phyloP scores from a whole-genome alignment of 1,140 invertebrate genomes.

The Drosophila kikkawai region DNA sequence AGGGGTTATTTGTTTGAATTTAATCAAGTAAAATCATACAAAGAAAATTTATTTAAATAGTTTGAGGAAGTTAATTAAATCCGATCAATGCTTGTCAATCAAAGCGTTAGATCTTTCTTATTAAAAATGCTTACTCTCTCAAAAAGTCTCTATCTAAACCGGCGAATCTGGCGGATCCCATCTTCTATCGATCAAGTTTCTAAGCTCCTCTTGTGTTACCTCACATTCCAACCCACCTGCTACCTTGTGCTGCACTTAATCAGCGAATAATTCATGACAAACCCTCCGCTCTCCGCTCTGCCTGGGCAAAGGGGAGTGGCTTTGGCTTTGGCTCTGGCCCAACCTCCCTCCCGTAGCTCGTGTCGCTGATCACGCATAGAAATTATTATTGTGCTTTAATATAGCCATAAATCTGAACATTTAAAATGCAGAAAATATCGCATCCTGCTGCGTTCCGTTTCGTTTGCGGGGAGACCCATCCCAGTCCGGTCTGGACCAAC shows the following conservation, averaged over 20 bases:
- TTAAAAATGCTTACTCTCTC: neutral
- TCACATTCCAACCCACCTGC: slow-evolving; percentile 49
- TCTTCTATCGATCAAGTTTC: slow-evolving; percentile 30
- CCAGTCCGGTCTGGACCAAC: slow-evolving; percentile 41
- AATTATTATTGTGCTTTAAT: slow-evolving; percentile 83
- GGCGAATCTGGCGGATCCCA: slow-evolving; percentile 1
- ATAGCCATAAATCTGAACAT: slow-evolving; percentile 81
- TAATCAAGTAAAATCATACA: neutral
- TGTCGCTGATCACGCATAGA: slow-evolving; percentile 78
- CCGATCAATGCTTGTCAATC: neutral
- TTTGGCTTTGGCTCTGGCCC: neutral
- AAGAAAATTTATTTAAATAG: neutral
- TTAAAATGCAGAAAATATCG: slow-evolving; percentile 73
- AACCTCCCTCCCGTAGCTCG: slow-evolving; percentile 43
- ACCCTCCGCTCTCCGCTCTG: slow-evolving; percentile 1
- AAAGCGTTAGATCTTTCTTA: neutral
- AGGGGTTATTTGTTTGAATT: neutral
- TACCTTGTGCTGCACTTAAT: slow-evolving; percentile 44
- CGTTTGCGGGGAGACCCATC: too few species aligned
- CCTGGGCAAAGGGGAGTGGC: neutral
- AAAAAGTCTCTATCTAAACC: neutral
- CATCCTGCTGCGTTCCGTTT: slow-evolving; percentile 68
- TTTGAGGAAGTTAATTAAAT: neutral
- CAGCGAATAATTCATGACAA: slow-evolving; percentile 47
- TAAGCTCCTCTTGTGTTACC: slow-evolving; percentile 16